A percentile compares a stretch with the other conserved stretches of the same genome.
These are phyloP conservation scores for Panonychus citri DNA, from an alignment of 1,140 invertebrate species.

Conservation along the genomic window DNA sequence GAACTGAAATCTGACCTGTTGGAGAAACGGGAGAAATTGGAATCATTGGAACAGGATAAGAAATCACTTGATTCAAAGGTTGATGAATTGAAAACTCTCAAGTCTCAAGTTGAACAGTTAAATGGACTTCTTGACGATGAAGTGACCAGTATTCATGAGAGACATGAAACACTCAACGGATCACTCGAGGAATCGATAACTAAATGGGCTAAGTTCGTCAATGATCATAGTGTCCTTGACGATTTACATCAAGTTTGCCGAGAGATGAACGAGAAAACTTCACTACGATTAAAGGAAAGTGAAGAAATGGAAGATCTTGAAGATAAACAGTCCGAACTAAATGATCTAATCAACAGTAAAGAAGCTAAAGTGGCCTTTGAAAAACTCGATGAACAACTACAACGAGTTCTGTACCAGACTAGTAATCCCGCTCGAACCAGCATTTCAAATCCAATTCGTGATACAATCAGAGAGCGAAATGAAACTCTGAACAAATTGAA, in stretches of 20 bases:
- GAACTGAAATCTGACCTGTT: too few relatives aligned
- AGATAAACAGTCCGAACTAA: not conserved
- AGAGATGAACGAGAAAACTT: not conserved
- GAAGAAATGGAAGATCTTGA: not conserved
- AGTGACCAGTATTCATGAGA: too few relatives aligned
- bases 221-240: not conserved
- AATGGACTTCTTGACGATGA: too few relatives aligned
- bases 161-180: too few relatives aligned
- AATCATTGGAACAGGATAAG: too few relatives aligned
- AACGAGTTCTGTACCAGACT: not conserved
- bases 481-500: not conserved
- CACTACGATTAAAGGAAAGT: not conserved
- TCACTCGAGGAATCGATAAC: not conserved
- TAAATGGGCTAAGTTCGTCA: not conserved
- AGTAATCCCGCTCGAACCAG: not conserved
- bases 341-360: not conserved
- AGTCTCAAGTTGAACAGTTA: too few relatives aligned
- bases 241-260: not conserved
- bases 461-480: not conserved
- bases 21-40: too few relatives aligned
- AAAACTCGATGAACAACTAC: not conserved
- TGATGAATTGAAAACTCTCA: too few relatives aligned
- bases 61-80: too few relatives aligned
- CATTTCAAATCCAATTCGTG: too few relatives aligned
- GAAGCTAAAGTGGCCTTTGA: not conserved